phyloP scores from a whole-genome alignment of 2,888 invertebrate species.

The Steromphala cineraria region DNA sequence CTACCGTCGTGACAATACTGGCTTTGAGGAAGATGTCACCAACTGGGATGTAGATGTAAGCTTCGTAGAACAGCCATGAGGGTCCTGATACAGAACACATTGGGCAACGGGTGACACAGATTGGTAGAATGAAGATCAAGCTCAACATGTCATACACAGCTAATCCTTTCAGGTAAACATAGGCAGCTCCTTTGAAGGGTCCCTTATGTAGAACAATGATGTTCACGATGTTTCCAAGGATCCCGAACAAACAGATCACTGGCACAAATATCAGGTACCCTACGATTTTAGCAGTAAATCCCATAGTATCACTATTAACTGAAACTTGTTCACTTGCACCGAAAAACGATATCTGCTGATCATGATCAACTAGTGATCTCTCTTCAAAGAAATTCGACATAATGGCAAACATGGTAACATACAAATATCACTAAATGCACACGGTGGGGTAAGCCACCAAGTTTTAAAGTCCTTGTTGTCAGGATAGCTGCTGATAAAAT shows the following conservation, averaged over 20 bases:
- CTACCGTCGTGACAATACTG: slow-evolving; percentile 30
- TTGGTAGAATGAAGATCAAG: slow-evolving; percentile 33
- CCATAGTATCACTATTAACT: neutral
- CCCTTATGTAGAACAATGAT: slow-evolving; percentile 30
- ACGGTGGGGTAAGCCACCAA: no score
- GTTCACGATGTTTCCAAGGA: slow-evolving; percentile 32
- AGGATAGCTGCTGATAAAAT: no score
- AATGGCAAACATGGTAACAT: no score
- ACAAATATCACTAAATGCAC: no score
- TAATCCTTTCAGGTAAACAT: slow-evolving; percentile 30
- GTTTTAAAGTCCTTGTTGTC: no score
- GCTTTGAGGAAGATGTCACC: slow-evolving; percentile 38
- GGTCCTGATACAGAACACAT: slow-evolving; percentile 8
- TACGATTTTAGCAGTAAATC: neutral
- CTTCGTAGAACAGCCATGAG: slow-evolving; percentile 20
- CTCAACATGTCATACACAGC: slow-evolving; percentile 30
- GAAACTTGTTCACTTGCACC: no score
- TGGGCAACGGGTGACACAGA: slow-evolving; percentile 25
- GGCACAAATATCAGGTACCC: slow-evolving; percentile 31
- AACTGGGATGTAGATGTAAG: slow-evolving; percentile 30
- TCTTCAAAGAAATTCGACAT: no score
- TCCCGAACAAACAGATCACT: slow-evolving; percentile 30
- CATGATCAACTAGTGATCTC: no score
- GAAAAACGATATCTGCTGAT: no score
- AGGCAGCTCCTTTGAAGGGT: slow-evolving; percentile 25